These are phyloP conservation scores for Caenorhabditis briggsae DNA, from an alignment of 1,140 invertebrate genomes.

Conservation along the genomic window DNA sequence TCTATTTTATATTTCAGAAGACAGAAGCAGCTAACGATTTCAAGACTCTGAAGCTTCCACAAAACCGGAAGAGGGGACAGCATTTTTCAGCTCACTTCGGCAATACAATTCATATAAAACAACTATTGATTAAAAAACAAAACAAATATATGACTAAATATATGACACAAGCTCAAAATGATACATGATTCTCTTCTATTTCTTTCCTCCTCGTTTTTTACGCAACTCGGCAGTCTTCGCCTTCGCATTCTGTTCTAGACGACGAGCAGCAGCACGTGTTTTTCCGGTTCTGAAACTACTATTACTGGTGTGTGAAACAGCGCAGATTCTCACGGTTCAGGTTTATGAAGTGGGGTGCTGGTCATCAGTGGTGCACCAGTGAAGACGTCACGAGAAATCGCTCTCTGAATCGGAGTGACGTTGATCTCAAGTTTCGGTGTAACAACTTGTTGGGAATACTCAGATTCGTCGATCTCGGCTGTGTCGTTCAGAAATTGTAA, in stretches of 20 bases:
- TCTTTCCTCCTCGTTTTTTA: constrained; percentile 22
- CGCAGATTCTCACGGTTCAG: neutral
- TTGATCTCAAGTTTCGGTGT: neutral
- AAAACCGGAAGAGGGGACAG: too few relatives aligned
- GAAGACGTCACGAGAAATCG: neutral
- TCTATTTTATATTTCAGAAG: neutral
- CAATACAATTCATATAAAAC: neutral
- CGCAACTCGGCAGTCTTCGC: constrained; percentile 1
- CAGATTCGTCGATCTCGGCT: neutral
- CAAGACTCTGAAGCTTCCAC: too few relatives aligned
- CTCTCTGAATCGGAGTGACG: constrained; percentile 3
- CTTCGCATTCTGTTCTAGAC: neutral
- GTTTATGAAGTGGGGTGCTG: neutral
- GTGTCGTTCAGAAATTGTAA: neutral
- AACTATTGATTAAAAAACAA: neutral
- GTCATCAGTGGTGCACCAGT: constrained; percentile 1
- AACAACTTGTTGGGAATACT: neutral
- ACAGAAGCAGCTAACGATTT: too few relatives aligned
- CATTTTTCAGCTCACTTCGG: too few relatives aligned
- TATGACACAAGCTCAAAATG: neutral
- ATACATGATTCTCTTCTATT: constrained; percentile 4
- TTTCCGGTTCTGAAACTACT: neutral
- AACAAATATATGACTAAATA: neutral
- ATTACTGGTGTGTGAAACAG: neutral
- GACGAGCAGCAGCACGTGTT: constrained; percentile 24